A percentile compares a stretch with the other conserved stretches of the same genome.
Conservation (phyloP, 2,797 vertebrate genomes). For the Myripristis jacobus region DNA sequence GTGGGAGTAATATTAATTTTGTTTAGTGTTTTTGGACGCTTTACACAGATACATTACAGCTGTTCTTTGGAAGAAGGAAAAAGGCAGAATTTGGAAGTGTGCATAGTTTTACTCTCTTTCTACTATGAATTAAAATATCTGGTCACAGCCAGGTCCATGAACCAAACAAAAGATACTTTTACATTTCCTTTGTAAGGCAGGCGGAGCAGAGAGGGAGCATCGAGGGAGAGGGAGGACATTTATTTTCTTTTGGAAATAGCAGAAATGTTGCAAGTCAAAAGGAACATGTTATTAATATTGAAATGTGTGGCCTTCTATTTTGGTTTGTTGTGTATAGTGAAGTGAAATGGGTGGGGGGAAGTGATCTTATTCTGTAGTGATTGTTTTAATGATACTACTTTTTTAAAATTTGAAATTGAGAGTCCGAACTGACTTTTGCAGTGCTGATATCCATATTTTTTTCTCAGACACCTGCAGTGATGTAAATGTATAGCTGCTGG, state of each 20-base stretch:
- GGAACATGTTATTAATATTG: slow-evolving; percentile 20
- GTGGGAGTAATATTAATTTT: slow-evolving; percentile 66
- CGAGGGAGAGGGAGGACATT: slow-evolving; percentile 8
- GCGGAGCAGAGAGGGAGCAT: neutral
- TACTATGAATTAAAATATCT: slow-evolving; percentile 40
- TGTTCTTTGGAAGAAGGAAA: slow-evolving; percentile 27
- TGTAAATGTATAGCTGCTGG: slow-evolving; percentile 45
- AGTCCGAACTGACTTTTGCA: slow-evolving; percentile 32
- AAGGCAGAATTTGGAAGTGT: slow-evolving; percentile 41
- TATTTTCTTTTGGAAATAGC: slow-evolving; percentile 48
- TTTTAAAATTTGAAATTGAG: slow-evolving; percentile 28
- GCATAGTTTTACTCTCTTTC: slow-evolving; percentile 40
- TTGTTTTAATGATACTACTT: slow-evolving; percentile 47
- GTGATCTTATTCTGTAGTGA: slow-evolving; percentile 31
- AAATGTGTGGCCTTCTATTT: slow-evolving; percentile 36
- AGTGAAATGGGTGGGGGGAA: slow-evolving; percentile 24
- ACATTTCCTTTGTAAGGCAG: slow-evolving; percentile 50
- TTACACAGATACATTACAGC: slow-evolving; percentile 35
- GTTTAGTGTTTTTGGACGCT: slow-evolving; percentile 37
- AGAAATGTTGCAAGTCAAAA: slow-evolving; percentile 22
- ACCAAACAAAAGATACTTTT: slow-evolving; percentile 51
- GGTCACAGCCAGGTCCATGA: slow-evolving; percentile 44
- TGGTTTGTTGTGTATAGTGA: slow-evolving; percentile 40
- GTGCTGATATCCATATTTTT: slow-evolving; percentile 21
- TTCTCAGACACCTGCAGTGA: slow-evolving; percentile 21